Evolutionary conservation across 2,888 invertebrate genomes (phyloP), one percentile per base, ranked within the genome.

Genomic region (Trachelus troglodyta): DNA sequence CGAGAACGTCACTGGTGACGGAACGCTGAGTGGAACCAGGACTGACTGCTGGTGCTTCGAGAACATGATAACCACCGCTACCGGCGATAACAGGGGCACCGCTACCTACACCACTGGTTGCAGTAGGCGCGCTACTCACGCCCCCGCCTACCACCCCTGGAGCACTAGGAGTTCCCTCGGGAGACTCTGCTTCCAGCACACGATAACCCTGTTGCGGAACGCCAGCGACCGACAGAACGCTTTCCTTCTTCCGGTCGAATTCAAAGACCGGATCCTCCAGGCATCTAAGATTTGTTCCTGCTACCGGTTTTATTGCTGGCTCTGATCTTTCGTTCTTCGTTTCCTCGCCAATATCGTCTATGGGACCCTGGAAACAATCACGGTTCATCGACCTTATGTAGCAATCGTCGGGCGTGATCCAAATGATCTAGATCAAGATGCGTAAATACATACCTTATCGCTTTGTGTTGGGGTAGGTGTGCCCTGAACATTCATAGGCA

Each of bases 1-100:
- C 96, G 83, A 97, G 93, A 81, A 96, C 96, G 89, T 96, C 96
- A 78, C 95, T 93, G 69, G 96, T 95, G 75, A 94, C 93, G 73
- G 94, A 92, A 3, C 94, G 93, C n/a, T 93, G 93, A 75, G 87
- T 83, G 71, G 85, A 79, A 11, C 84, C 83, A 30, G 85, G 84
- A n/a, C 84, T 85, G 76, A 80, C 75, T 69, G 85, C 80, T 0
- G 92, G 92, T 11, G 92, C 91, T 79, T 92, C 92, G 11, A 92
- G 83, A 4, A 92, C 91, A 77, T 91, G 90, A 81, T 92, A 92
- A 79, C 89, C 87, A 79, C 82, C 81, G 76, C 79, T 37, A 77
- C 80, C 69, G 78, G 79, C 37, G 80, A 82, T 69, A 82, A 81
- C 37, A 80, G 40, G 6, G 40, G 77, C 77, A 30, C 79, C 76